Conservation (phyloP, 2,113 vertebrate species). For the Poecile atricapillus region DNA sequence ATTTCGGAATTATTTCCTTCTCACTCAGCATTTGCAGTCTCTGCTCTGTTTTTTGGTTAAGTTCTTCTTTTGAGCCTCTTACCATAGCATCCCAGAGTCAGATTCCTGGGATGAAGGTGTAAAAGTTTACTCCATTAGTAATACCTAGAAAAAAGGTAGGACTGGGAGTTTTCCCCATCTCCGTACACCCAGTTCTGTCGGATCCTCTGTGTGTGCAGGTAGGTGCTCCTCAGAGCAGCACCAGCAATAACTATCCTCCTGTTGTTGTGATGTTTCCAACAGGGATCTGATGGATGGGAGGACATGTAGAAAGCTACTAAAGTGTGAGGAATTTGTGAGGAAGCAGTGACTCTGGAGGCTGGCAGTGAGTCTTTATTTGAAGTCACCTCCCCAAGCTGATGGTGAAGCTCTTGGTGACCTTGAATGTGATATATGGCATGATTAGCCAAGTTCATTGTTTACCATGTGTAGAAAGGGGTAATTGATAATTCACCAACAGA, state of each 20-base stretch:
- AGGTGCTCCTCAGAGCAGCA: not conserved
- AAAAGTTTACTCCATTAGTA: not conserved
- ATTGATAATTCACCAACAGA: not conserved
- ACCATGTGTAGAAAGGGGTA: not conserved
- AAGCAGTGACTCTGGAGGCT: not conserved
- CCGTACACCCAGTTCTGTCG: rapidly evolving
- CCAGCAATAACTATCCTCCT: not conserved
- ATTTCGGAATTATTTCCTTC: not conserved
- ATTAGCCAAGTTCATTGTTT: not conserved
- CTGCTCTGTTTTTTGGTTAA: not conserved
- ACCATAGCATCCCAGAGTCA: not conserved
- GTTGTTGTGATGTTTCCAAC: not conserved
- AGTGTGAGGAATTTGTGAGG: not conserved
- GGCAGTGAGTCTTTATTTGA: not conserved
- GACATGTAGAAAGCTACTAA: not conserved
- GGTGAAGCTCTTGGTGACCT: not conserved
- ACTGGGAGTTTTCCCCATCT: not conserved
- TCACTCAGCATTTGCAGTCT: not conserved
- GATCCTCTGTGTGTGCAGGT: not conserved
- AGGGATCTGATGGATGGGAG: not conserved
- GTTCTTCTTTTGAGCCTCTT: not conserved
- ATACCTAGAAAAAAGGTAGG: not conserved
- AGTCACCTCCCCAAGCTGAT: not conserved
- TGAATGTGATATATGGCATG: not conserved
- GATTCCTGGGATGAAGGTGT: not conserved